A percentile compares a stretch with the other conserved stretches of the same genome.
Evolutionary conservation across 1,140 invertebrate species (phyloP).

Genomic region (Nylanderia fulva): DNA sequence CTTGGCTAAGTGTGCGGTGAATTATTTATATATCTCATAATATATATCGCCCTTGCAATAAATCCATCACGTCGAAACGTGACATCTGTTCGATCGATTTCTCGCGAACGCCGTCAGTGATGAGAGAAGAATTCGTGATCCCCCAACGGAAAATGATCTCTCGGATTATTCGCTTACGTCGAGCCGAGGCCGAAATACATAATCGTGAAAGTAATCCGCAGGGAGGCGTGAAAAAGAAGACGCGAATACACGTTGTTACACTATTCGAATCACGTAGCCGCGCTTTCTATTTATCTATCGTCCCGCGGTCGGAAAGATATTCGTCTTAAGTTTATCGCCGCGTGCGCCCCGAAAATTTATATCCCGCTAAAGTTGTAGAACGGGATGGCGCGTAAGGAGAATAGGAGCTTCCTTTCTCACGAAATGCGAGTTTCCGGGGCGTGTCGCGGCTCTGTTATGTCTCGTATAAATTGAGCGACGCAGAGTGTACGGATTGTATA

Average conservation of each 20-base stretch:
- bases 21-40: constrained; percentile 25
- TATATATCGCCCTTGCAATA: constrained; percentile 1
- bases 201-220: constrained; percentile 48
- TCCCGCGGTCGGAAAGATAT: constrained; percentile 29
- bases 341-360: constrained; percentile 38
- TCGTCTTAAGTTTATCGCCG: constrained; percentile 54
- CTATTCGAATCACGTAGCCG: constrained; percentile 53
- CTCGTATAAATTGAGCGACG: constrained; percentile 49
- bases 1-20: background rate
- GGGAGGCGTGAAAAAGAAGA: constrained; percentile 6
- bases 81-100: constrained; percentile 4
- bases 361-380: background rate
- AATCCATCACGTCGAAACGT: constrained; percentile 31
- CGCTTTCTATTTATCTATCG: constrained; percentile 59
- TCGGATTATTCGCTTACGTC: background rate
- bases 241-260: constrained; percentile 53
- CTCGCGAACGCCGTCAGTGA: constrained; percentile 25
- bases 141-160: constrained; percentile 39
- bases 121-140: constrained; percentile 46
- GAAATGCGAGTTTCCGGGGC: constrained; percentile 58
- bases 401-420: constrained; percentile 53
- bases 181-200: constrained; percentile 31
- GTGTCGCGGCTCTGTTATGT: constrained; percentile 45
- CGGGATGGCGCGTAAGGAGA: no score
- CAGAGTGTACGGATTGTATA: background rate